phyloP scores from a whole-genome alignment of 2,888 invertebrate species.

The Macaria notata region DNA sequence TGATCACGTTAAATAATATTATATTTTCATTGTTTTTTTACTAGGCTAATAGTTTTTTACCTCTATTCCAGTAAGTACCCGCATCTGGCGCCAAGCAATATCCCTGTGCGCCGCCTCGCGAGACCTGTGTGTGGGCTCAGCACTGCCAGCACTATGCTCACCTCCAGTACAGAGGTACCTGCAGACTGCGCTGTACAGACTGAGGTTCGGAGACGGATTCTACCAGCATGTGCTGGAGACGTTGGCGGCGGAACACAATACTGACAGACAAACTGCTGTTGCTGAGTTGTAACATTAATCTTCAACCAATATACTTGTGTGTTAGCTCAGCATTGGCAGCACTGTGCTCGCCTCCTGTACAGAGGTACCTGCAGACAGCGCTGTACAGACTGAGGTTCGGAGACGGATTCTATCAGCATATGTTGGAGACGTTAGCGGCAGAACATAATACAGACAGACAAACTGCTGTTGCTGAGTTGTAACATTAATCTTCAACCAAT shows the following conservation, averaged over 20 bases:
- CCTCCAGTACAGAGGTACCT: constrained; percentile 55
- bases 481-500: neutral
- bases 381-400: constrained; percentile 48
- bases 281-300: constrained; percentile 5
- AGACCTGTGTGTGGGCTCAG: constrained; percentile 48
- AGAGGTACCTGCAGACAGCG: constrained; percentile 57
- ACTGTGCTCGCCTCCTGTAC: constrained; percentile 45
- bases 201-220: constrained; percentile 48
- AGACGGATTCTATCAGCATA: constrained; percentile 51
- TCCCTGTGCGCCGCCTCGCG: constrained; percentile 80
- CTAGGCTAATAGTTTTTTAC: too few relatives aligned
- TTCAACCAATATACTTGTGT: constrained; percentile 40
- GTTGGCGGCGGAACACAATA: constrained; percentile 43
- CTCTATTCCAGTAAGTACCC: constrained; percentile 64
- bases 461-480: constrained; percentile 4
- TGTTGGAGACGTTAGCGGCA: constrained; percentile 41
- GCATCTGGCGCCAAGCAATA: constrained; percentile 86
- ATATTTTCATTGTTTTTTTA: too few relatives aligned
- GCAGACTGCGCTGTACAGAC: constrained; percentile 52
- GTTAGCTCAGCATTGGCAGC: constrained; percentile 27
- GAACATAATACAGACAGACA: constrained; percentile 35
- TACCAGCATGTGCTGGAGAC: constrained; percentile 46
- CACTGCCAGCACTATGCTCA: constrained; percentile 38
- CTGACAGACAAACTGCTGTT: constrained; percentile 3
- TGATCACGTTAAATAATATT: too few relatives aligned